These are phyloP conservation scores for Clitarchus hookeri DNA, from an alignment of 2,888 invertebrate genomes.

Conservation along the genomic window DNA sequence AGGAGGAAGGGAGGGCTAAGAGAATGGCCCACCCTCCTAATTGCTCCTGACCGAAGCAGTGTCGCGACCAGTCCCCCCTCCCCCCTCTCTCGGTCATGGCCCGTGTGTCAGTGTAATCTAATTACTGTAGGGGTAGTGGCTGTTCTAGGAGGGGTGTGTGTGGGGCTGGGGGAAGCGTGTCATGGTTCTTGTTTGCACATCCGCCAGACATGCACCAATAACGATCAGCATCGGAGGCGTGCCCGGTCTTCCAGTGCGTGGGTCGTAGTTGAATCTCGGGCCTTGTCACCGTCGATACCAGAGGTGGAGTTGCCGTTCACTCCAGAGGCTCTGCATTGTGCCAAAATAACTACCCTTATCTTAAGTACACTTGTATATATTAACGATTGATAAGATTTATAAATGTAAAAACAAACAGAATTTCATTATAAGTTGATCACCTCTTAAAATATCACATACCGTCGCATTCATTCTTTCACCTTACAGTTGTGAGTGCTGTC, in stretches of 20 bases:
- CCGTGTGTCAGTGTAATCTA: conserved; percentile 14
- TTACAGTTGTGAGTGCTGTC: no score
- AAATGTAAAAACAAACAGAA: no score
- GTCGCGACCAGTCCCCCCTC: background rate
- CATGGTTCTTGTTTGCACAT: conserved; percentile 14
- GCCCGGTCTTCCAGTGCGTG: background rate
- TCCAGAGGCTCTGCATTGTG: no score
- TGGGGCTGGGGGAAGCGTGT: background rate
- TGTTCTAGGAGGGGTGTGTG: no score
- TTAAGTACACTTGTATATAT: no score
- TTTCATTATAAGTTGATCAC: no score
- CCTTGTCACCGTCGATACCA: background rate
- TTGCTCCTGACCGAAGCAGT: background rate
- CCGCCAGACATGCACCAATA: background rate
- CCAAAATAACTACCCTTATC: no score
- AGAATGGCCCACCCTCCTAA: background rate
- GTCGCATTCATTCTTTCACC: no score
- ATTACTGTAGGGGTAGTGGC: background rate
- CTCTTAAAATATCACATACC: no score
- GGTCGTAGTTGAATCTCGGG: background rate
- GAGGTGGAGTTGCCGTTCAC: no score
- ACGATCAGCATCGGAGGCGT: background rate
- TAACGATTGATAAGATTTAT: no score
- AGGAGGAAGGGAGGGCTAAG: background rate
- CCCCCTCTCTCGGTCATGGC: background rate